A percentile compares a stretch with the other conserved stretches of the same genome.
Conservation (phyloP, 2,797 vertebrate species). For the Coracias cyanogaster region DNA sequence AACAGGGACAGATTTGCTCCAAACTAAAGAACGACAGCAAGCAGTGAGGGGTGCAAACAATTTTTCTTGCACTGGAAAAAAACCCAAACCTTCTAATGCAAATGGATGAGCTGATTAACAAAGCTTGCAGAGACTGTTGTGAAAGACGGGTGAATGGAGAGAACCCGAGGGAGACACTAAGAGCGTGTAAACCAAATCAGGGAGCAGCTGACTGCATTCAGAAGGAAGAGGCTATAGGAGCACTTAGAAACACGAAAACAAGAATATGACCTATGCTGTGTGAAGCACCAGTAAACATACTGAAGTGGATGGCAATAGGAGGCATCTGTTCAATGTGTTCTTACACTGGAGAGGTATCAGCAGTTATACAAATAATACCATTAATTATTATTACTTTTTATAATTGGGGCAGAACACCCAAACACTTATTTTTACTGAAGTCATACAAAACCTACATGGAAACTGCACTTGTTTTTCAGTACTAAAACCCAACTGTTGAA, state of each 20-base stretch:
- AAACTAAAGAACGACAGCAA: conserved; percentile 22
- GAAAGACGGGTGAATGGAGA: conserved; percentile 61
- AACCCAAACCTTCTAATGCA: conserved; percentile 44
- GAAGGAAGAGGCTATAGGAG: conserved; percentile 38
- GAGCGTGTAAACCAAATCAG: conserved; percentile 69
- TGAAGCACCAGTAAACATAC: conserved; percentile 44
- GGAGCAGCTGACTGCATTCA: conserved; percentile 72
- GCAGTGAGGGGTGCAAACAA: conserved; percentile 23
- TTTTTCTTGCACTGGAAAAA: conserved; percentile 29
- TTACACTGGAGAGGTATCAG: background rate
- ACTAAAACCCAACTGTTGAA: conserved; percentile 57
- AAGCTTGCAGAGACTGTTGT: conserved; percentile 65
- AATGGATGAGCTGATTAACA: conserved; percentile 73
- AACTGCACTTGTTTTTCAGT: background rate
- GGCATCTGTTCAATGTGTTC: conserved; percentile 35
- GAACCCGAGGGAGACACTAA: conserved; percentile 71
- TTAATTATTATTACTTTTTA: background rate
- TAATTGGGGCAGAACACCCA: background rate
- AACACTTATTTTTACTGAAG: background rate
- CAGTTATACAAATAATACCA: background rate
- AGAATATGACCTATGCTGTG: conserved; percentile 37
- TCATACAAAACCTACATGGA: background rate
- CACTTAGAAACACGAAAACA: conserved; percentile 60
- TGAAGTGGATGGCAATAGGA: conserved; percentile 33
- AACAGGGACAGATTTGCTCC: background rate